Percentiles rank a stretch among this genome's conserved stretches.
These are phyloP conservation scores for Moxostoma hubbsi DNA, from an alignment of 2,797 vertebrate species.

Conservation along the genomic window DNA sequence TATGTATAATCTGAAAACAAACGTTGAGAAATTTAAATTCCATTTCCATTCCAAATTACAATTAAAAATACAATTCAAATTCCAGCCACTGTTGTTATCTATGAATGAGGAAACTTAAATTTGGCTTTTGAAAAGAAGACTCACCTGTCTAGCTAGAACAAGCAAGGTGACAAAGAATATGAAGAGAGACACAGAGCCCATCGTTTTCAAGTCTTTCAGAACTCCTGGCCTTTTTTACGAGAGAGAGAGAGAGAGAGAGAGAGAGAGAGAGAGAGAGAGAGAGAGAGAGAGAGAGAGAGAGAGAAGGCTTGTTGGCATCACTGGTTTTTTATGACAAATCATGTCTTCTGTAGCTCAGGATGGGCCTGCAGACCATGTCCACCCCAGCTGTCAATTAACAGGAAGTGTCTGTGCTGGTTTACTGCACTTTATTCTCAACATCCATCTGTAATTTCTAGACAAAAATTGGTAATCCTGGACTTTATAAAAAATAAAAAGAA, in stretches of 20 bases:
- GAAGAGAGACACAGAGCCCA: slow-evolving; percentile 95
- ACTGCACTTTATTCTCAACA: too few species aligned
- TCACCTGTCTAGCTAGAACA: slow-evolving; percentile 95
- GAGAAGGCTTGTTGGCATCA: neutral
- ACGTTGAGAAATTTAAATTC: too few species aligned
- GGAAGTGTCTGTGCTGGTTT: too few species aligned
- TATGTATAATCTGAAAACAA: too few species aligned
- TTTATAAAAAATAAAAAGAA: too few species aligned
- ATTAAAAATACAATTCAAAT: too few species aligned
- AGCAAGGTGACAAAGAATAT: slow-evolving; percentile 96
- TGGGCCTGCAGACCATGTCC: slow-evolving; percentile 26
- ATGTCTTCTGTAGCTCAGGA: slow-evolving; percentile 11
- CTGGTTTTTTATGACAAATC: slow-evolving; percentile 24
- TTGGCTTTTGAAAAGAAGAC: slow-evolving; percentile 52
- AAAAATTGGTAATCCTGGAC: too few species aligned
- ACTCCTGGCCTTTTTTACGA: slow-evolving; percentile 85
- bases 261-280: neutral
- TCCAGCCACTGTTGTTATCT: too few species aligned
- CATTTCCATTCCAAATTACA: too few species aligned
- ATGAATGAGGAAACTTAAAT: too few species aligned
- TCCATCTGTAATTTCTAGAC: too few species aligned
- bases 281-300: neutral
- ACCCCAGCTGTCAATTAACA: slow-evolving; percentile 25
- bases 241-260: neutral
- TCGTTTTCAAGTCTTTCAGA: slow-evolving; percentile 95